A percentile compares a stretch with the other conserved stretches of the same genome.
phyloP scores from a whole-genome alignment of 1,140 invertebrate species.

The Papilio xuthus region DNA sequence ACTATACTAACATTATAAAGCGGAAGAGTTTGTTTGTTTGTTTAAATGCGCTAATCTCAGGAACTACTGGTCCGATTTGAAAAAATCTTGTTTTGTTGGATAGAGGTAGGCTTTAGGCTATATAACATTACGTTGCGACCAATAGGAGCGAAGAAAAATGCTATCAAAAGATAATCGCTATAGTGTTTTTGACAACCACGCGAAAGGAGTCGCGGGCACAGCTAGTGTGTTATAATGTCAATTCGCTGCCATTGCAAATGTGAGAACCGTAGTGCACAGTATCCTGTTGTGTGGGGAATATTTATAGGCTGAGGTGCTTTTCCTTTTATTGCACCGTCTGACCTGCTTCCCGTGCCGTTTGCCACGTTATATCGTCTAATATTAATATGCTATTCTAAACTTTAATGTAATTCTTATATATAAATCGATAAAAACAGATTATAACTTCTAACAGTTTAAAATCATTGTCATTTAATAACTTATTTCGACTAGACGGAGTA shows the following conservation, averaged over 20 bases:
- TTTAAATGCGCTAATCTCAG: too few relatives aligned
- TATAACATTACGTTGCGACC: too few relatives aligned
- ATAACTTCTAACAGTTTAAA: not conserved
- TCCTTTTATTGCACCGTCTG: conserved; percentile 19
- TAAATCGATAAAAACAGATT: not conserved
- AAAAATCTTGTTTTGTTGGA: too few relatives aligned
- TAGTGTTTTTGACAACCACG: too few relatives aligned
- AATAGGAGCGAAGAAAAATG: too few relatives aligned
- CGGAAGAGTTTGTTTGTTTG: too few relatives aligned
- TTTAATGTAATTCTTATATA: too few relatives aligned
- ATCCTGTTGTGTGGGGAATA: conserved; percentile 10
- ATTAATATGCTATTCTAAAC: not conserved
- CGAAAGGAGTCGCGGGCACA: too few relatives aligned
- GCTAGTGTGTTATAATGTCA: conserved; percentile 4
- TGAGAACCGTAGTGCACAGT: not conserved
- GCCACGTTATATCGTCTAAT: not conserved
- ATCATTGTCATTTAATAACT: not conserved
- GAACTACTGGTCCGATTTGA: too few relatives aligned
- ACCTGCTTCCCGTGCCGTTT: conserved; percentile 7
- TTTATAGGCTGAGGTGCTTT: conserved; percentile 12
- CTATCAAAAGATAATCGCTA: too few relatives aligned
- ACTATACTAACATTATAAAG: too few relatives aligned
- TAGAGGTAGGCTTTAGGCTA: too few relatives aligned
- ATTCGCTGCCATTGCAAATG: not conserved
- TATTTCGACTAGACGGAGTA: not conserved